Evolutionary conservation across 2,888 invertebrate species (phyloP).

Genomic region (Cecidostiba fungosa): DNA sequence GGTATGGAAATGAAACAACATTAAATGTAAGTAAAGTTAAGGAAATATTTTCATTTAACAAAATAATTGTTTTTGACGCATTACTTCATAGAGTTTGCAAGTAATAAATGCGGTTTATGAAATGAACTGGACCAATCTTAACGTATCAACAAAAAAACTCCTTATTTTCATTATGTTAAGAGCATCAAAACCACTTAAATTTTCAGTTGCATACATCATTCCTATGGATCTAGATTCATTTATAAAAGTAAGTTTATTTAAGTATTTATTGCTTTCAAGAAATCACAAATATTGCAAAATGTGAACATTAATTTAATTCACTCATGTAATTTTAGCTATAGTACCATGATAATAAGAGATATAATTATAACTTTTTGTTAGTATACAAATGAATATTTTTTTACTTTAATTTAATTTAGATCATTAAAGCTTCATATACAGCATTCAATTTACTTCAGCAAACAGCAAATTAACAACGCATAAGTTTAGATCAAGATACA

Average conservation of each 20-base stretch:
- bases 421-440: slow-evolving; percentile 57
- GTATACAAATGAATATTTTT: background rate
- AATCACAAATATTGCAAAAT: too few species aligned
- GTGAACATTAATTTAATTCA: too few species aligned
- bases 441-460: slow-evolving; percentile 54
- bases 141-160: slow-evolving; percentile 39
- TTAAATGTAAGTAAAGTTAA: slow-evolving; percentile 34
- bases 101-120: slow-evolving; percentile 32
- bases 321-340: too few species aligned
- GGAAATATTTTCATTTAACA: background rate
- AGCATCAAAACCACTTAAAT: slow-evolving; percentile 39
- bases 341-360: background rate
- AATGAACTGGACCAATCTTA: slow-evolving; percentile 41
- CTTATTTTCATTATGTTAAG: slow-evolving; percentile 48
- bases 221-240: slow-evolving; percentile 51
- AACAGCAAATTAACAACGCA: background rate
- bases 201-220: slow-evolving; percentile 30
- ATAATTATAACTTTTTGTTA: background rate
- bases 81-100: slow-evolving; percentile 25
- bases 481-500: background rate
- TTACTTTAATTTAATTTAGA: slow-evolving; percentile 33
- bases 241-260: slow-evolving; percentile 45
- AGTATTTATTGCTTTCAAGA: background rate
- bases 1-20: slow-evolving; percentile 52
- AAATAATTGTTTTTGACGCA: background rate